phyloP scores from a whole-genome alignment of 30 jellyfish, hydroid and myxozoan genomes.

The Nemopilema nomurai region DNA sequence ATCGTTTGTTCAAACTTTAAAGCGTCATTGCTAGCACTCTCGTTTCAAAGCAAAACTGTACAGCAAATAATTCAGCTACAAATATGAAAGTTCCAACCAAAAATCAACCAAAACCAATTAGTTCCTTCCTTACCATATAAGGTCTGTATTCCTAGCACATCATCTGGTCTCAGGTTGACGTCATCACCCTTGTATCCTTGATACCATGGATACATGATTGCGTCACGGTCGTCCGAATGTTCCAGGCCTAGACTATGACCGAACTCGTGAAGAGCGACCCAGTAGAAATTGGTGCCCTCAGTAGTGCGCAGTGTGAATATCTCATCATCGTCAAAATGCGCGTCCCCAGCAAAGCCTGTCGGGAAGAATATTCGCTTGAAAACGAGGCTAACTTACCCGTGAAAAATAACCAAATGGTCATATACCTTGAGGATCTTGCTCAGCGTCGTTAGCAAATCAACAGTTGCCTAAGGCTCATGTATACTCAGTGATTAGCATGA shows the following conservation, averaged over 20 bases:
- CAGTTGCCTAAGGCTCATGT: too few species aligned
- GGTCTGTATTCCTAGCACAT: conserved; percentile 77
- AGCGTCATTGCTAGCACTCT: too few species aligned
- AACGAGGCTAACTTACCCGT: neutral
- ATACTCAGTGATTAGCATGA: too few species aligned
- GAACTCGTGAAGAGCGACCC: conserved; percentile 81
- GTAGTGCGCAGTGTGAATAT: conserved; percentile 65
- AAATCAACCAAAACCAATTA: neutral
- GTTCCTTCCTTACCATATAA: conserved; percentile 71
- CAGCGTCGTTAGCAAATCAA: too few species aligned
- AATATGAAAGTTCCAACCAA: neutral
- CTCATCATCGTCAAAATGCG: conserved; percentile 83
- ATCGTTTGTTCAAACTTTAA: too few species aligned
- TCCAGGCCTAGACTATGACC: conserved; percentile 92
- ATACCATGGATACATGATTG: conserved; percentile 98
- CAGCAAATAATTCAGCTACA: conserved; percentile 1
- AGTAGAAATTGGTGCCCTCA: conserved; percentile 71
- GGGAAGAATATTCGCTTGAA: conserved; percentile 2
- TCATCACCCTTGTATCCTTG: conserved; percentile 81
- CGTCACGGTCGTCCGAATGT: conserved; percentile 77
- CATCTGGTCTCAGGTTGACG: conserved; percentile 68
- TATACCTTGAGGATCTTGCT: too few species aligned
- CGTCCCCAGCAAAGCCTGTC: conserved; percentile 80
- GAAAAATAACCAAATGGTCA: neutral
- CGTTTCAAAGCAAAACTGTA: conserved; percentile 85